Percentiles rank a stretch among this genome's conserved stretches.
phyloP scores from a whole-genome alignment of 2,113 vertebrate species.

The Petroica traversi region DNA sequence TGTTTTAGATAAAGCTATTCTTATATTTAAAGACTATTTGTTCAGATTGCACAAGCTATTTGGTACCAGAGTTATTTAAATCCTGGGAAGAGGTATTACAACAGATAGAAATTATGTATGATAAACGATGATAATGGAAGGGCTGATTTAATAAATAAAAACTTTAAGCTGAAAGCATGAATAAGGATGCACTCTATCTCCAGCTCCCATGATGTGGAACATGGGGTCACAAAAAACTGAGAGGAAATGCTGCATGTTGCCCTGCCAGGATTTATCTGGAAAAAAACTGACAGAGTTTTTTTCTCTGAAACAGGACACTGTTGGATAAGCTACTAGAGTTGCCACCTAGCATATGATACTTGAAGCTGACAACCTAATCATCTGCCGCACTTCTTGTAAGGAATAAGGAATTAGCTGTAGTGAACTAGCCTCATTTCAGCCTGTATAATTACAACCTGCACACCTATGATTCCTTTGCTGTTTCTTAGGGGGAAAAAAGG shows the following conservation, averaged over 20 bases:
- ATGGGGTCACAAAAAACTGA: not conserved
- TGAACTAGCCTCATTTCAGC: constrained; percentile 44
- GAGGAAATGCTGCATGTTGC: not conserved
- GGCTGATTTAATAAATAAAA: constrained; percentile 25
- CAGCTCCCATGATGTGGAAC: not conserved
- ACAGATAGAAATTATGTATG: constrained; percentile 10
- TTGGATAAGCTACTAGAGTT: not conserved
- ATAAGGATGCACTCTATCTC: not conserved
- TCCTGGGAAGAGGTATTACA: constrained; percentile 11
- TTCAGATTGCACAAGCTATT: not conserved
- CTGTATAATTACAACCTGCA: constrained; percentile 7
- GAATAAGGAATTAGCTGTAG: constrained; percentile 6
- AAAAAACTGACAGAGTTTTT: too few species aligned
- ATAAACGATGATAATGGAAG: not conserved
- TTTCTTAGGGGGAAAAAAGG: not conserved
- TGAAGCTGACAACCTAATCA: not conserved
- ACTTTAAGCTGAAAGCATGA: not conserved
- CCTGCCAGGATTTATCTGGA: not conserved
- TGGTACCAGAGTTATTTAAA: constrained; percentile 4
- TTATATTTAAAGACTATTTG: not conserved
- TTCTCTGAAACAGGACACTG: not conserved
- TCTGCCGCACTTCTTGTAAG: constrained; percentile 3
- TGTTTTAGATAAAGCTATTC: constrained; percentile 22
- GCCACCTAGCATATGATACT: not conserved
- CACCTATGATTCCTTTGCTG: not conserved